Evolutionary conservation across 2,797 vertebrate genomes (phyloP).

Genomic region (Oreochromis grahami): DNA sequence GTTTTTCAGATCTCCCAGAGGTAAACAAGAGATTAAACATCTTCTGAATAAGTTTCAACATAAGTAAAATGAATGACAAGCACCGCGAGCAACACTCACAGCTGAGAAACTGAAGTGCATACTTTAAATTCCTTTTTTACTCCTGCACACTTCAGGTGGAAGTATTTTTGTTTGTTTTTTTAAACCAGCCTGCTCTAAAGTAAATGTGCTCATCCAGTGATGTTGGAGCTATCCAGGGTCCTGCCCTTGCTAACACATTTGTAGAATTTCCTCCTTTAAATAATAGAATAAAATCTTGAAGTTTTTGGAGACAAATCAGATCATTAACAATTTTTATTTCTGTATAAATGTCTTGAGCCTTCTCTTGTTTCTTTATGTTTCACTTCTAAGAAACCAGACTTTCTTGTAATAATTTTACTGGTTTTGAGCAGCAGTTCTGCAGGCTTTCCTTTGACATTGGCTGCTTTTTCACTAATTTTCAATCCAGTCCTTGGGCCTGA

Average conservation of each 20-base stretch:
- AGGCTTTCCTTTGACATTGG: neutral
- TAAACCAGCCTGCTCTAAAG: neutral
- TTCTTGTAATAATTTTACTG: neutral
- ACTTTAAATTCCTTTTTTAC: neutral
- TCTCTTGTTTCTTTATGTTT: neutral
- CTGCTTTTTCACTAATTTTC: neutral
- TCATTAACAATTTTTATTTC: neutral
- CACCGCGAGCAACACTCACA: fast-evolving
- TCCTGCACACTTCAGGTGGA: neutral
- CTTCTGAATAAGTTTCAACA: neutral
- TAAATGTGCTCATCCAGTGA: neutral
- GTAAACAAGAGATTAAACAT: neutral
- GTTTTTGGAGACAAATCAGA: neutral
- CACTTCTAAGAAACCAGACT: neutral
- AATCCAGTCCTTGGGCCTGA: neutral
- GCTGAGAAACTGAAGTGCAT: neutral
- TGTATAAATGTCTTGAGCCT: neutral
- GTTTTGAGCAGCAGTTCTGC: neutral
- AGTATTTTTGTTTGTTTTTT: neutral
- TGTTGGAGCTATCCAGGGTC: neutral
- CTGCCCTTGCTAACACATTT: neutral
- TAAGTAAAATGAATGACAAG: neutral
- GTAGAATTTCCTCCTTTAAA: neutral
- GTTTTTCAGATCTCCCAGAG: neutral
- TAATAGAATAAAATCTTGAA: neutral